phyloP scores from a whole-genome alignment of 2,113 vertebrate genomes.

The Bubo scandiacus region DNA sequence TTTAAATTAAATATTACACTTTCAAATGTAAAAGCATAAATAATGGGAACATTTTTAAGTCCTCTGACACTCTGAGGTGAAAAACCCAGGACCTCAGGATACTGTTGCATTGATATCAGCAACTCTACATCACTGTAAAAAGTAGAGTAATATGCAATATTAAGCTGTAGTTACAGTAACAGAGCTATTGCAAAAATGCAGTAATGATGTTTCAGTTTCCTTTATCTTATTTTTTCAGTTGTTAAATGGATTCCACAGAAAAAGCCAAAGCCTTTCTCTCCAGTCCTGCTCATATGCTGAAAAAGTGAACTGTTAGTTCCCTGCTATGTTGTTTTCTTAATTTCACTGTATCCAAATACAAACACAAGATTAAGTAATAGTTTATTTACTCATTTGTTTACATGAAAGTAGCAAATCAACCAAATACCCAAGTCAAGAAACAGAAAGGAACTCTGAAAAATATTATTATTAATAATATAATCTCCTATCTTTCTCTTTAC shows the following conservation, averaged over 20 bases:
- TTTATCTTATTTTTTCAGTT: neutral
- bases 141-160: neutral
- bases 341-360: neutral
- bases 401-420: neutral
- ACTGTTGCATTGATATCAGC: neutral
- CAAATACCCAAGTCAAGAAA: neutral
- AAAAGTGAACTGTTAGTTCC: neutral
- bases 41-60: neutral
- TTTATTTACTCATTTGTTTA: neutral
- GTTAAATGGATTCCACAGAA: neutral
- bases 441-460: neutral
- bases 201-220: neutral
- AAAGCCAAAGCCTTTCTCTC: neutral
- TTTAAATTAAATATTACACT: neutral
- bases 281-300: rapidly evolving
- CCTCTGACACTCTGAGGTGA: neutral
- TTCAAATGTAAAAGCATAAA: neutral
- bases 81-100: neutral
- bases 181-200: neutral
- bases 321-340: neutral
- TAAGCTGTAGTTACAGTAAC: neutral
- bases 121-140: neutral
- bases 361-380: neutral
- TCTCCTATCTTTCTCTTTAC: neutral
- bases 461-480: neutral